phyloP scores from a whole-genome alignment of 2,797 vertebrate species.

The Agapornis canus region DNA sequence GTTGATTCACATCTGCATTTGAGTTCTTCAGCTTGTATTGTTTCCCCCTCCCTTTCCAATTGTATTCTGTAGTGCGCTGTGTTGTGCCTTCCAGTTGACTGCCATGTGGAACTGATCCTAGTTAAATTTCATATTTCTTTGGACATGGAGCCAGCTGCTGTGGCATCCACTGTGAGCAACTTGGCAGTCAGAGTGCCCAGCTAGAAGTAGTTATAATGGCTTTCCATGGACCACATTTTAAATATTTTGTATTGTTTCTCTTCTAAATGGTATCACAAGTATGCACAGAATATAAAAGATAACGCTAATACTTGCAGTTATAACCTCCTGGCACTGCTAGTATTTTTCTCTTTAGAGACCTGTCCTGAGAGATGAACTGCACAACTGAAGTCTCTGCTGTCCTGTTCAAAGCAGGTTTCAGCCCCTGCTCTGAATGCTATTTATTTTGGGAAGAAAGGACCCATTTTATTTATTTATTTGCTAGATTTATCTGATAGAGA shows the following conservation, averaged over 20 bases:
- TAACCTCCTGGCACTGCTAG: not conserved
- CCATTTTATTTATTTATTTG: not conserved
- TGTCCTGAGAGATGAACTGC: not conserved
- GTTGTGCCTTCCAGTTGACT: not conserved
- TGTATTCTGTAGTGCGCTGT: not conserved
- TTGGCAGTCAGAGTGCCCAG: not conserved
- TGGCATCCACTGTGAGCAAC: not conserved
- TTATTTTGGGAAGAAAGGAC: not conserved
- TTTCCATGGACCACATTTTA: not conserved
- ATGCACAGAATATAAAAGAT: not conserved
- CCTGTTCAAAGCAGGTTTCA: not conserved
- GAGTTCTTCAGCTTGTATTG: not conserved
- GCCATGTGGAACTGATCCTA: not conserved
- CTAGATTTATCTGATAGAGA: not conserved
- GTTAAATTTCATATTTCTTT: not conserved
- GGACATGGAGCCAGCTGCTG: not conserved
- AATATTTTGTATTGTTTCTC: not conserved
- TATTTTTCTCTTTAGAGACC: not conserved
- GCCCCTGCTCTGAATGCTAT: not conserved
- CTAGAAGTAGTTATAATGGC: not conserved
- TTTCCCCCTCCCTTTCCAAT: not conserved
- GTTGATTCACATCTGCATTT: not conserved
- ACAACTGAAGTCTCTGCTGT: not conserved
- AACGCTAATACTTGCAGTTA: not conserved
- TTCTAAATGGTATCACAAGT: not conserved